Base-by-base conservation (phyloP, 35 echinoderm and acorn worm species). In the Patiria miniata region DNA sequence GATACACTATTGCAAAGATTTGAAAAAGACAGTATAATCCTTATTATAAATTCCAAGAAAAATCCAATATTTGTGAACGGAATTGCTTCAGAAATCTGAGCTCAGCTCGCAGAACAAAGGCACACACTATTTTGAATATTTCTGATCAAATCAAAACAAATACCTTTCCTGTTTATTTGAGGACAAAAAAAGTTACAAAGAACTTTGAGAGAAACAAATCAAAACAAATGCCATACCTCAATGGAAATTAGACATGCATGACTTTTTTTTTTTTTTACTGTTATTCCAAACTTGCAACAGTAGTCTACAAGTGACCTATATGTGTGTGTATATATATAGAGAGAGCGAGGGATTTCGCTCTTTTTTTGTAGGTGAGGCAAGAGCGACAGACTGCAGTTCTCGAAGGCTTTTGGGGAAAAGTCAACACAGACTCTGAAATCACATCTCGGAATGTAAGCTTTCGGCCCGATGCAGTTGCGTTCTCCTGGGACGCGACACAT, bases 361-460 rank as follows among this genome's bases (percentile, higher is more conserved):
- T 47, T 47, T 47, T 47, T 47, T 47, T 47, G 4, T 47, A 6
- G 42, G 26, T 73, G 19, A 26, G 21, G 65, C 65, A 28, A 28
- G 26, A 73, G 19, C 65, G 65, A 73, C 65, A 73, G 65, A 10
- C 26, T 7, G 65, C 26, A 32, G 26, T 73, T 73, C 26, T 73
- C 34, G 19, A 10, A 73, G 65, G 30, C 65, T 73, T 73, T 73
- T 36, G 18, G 26, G 34, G 65, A 73, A 32, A 73, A 73, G 65
- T 73, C 65, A 73, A 73, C 65, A 73, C 34, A 34, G 34, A 34
- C 7, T 73, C 29, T 73, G 65, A 73, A 73, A 73, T 73, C 65
- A 73, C 65, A 73, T 73, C 65, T 34, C 26, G 8, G 42, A 28
- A 34, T 34, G 26, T 73, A 73, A 73, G 65, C 65, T 73, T 14